Evolutionary conservation across 2,888 invertebrate genomes (phyloP), one percentile per base, ranked within the genome.

Genomic region (Pollenia labialis): DNA sequence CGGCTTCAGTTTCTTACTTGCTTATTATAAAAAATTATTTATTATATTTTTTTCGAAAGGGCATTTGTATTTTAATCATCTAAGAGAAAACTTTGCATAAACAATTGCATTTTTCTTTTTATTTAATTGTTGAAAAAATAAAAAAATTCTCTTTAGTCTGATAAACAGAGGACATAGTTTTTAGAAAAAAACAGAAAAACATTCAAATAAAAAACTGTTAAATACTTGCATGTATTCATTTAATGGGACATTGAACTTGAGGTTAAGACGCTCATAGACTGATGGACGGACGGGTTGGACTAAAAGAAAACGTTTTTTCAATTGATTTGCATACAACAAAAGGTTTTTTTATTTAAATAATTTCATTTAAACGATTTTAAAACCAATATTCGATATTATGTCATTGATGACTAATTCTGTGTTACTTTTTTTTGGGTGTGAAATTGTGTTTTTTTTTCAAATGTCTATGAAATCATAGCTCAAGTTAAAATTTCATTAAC

Each of bases 161-260:
- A 74, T 40, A 48, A 66, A 58, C n/a, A 46, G 48, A 56, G 46
- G 48, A 81, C 72, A 64, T 54, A 32, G 32, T 32, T 6, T 32
- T 32, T 0, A 32, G 6, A 32, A 32, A 32, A 54, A 8, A 60
- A 16, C 56, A 32, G 8, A 23, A 23, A 52, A 11, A 40, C 32
- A 71, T 58, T 44, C 46, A 64, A 66, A 48, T 12, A 18, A 11
- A 1, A 58, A 64, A 80, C 14, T 62, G 56, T 18, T 14, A 77
- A 79, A 84, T 64, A 23, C 11, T 77, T 83, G 40, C 56, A 62
- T 72, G 64, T 11, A 32, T 46, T 44, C 62, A 8, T 46, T 62
- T 79, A 71, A 56, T 83, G 80, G 80, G 80, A 86, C 83, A 86
- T 86, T 83, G 86, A 86, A 86, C 86, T 80, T 83, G 56, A 58